Evolutionary conservation across 2,797 vertebrate species (phyloP), one percentile per base, ranked within the genome.

Genomic region (Forpus xanthops): DNA sequence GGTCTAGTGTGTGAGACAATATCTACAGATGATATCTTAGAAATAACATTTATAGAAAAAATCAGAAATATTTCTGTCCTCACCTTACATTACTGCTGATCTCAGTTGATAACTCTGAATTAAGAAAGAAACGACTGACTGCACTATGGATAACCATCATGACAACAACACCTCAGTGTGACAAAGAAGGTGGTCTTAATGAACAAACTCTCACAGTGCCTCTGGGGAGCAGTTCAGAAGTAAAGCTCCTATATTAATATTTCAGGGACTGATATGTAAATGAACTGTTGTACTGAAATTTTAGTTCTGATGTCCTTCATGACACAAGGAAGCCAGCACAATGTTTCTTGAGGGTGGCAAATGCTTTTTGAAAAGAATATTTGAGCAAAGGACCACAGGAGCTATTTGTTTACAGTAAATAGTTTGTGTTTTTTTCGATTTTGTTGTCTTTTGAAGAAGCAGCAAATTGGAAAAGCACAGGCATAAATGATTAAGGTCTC

Each of bases 261-360:
- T 93, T 85, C 72, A 87, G 50, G 28, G 75, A 78, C 19, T 85
- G 73, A 83, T 67, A 83, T 65, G 56, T 58, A 92, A 83, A 95
- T 85, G n/a, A 80, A 58, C 2, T 55, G 14, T 47, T 88, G 52
- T 24, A 64, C 27, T 68, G 61, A 65, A 79, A 87, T 82, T 64
- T 87, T 87, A 83, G 61, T 49, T 61, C 52, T 74, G 37, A 67
- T 49, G 25, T 67, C 70, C 49, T 89, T 89, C 62, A 39, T 31
- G 35, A 25, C 52, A 10, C 44, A 81, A 20, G 31, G 20, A 19
- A 89, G 27, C 2, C 16, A 55, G 33, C n/a, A 21, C 5, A 49
- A 8, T 75, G 77, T 67, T 83, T 95, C 42, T 35, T 72, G 27
- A 2, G n/a, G 11, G 6, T 66, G n/a, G 37, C 39, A 89, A 88